phyloP scores from a whole-genome alignment of 2,888 invertebrate genomes.

The Polietes domitor region DNA sequence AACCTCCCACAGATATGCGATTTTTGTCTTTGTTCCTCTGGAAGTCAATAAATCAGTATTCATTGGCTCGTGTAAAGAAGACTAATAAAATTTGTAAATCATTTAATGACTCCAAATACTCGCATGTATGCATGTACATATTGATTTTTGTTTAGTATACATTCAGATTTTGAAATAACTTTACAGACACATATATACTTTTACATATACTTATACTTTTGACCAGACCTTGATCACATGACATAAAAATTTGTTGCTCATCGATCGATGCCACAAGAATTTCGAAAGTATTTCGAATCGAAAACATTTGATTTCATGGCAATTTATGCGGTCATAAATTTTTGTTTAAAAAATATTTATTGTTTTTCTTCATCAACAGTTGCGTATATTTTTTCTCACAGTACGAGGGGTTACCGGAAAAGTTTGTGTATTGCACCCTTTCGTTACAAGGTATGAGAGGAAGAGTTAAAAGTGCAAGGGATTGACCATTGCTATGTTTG shows the following conservation, averaged over 20 bases:
- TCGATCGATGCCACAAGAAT: background rate
- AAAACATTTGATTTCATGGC: background rate
- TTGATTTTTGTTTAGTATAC: background rate
- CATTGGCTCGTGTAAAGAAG: background rate
- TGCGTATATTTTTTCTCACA: background rate
- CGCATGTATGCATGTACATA: background rate
- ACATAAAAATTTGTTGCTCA: background rate
- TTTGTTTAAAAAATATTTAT: slow-evolving; percentile 3
- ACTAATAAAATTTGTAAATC: background rate
- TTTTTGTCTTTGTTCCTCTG: no score
- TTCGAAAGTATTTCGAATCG: background rate
- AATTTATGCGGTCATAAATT: background rate
- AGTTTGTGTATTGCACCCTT: no score
- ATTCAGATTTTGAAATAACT: background rate
- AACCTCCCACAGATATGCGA: no score
- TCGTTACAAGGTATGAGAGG: no score
- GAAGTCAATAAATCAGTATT: no score
- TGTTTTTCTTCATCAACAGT: background rate
- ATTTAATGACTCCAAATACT: no score
- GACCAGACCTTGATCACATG: background rate
- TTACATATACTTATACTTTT: no score
- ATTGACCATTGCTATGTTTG: no score
- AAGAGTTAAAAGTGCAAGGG: no score
- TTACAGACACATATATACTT: background rate
- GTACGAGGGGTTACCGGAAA: no score